Evolutionary conservation across 1,140 invertebrate species (phyloP).

Genomic region (Oscheius sp.): DNA sequence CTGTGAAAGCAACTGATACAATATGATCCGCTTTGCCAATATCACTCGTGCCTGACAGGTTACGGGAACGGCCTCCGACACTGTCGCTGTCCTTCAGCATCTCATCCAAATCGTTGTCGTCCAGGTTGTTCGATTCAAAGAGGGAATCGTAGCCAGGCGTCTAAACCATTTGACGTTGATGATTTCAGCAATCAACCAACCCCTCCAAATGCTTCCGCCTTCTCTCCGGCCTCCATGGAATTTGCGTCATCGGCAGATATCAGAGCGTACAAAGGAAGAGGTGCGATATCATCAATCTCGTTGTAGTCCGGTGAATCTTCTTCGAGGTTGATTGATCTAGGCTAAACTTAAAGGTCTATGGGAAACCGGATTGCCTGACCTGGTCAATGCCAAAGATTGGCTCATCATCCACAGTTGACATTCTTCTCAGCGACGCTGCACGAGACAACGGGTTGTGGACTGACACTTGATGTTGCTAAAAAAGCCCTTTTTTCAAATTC

Average conservation of each 20-base stretch:
- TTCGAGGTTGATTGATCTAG: constrained; percentile 66
- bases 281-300: constrained; percentile 91
- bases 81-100: constrained; percentile 52
- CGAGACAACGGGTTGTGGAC: constrained; percentile 33
- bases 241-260: constrained; percentile 78
- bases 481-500: background rate
- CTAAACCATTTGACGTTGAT: constrained; percentile 3
- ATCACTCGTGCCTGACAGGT: constrained; percentile 46
- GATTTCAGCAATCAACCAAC: background rate
- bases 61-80: constrained; percentile 33
- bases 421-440: constrained; percentile 40
- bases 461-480: constrained; percentile 3
- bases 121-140: constrained; percentile 46
- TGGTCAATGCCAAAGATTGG: too few species aligned
- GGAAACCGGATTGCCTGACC: too few species aligned
- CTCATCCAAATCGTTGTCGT: constrained; percentile 72
- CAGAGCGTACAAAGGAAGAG: constrained; percentile 89
- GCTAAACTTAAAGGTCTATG: background rate
- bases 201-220: constrained; percentile 7
- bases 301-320: constrained; percentile 78
- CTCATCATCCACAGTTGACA: constrained; percentile 71
- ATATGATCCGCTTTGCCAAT: constrained; percentile 14
- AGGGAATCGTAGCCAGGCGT: constrained; percentile 60
- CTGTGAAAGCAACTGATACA: constrained; percentile 13
- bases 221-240: background rate